These are phyloP conservation scores for Grallaria varia DNA, from an alignment of 2,113 vertebrate genomes.

Conservation along the genomic window DNA sequence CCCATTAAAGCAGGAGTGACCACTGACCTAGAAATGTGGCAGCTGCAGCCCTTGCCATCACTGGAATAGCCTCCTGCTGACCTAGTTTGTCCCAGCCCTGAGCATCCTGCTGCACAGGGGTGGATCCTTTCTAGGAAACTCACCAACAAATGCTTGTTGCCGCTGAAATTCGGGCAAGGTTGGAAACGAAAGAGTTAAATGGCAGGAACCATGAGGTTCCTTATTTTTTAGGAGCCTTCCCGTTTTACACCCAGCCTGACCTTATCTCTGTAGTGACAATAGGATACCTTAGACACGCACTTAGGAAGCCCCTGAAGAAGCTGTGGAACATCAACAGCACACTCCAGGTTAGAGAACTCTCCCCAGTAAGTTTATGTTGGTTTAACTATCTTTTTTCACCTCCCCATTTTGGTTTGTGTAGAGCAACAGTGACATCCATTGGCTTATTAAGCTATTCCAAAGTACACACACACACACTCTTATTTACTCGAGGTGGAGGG, in stretches of 20 bases:
- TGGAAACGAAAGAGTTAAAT: background rate
- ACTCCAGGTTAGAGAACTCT: background rate
- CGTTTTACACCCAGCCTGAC: background rate
- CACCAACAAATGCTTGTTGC: background rate
- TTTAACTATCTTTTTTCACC: background rate
- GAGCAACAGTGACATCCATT: slow-evolving; percentile 75
- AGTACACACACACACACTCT: background rate
- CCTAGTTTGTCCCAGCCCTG: background rate
- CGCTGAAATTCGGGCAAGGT: background rate
- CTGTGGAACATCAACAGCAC: background rate
- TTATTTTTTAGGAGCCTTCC: background rate
- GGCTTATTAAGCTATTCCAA: slow-evolving; percentile 35
- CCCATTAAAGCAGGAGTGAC: background rate
- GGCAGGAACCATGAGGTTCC: background rate
- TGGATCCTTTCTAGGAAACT: background rate
- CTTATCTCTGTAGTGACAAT: background rate
- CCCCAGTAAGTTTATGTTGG: background rate
- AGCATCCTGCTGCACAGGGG: background rate
- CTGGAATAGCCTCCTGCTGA: slow-evolving; percentile 13
- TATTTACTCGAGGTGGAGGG: background rate
- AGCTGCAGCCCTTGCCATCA: slow-evolving; percentile 9
- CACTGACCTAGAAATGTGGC: slow-evolving; percentile 33
- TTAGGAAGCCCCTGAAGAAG: background rate
- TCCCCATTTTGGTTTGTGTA: background rate
- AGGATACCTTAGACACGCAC: background rate